phyloP scores from a whole-genome alignment of 2,888 invertebrate genomes.

The Penaeus monodon region DNA sequence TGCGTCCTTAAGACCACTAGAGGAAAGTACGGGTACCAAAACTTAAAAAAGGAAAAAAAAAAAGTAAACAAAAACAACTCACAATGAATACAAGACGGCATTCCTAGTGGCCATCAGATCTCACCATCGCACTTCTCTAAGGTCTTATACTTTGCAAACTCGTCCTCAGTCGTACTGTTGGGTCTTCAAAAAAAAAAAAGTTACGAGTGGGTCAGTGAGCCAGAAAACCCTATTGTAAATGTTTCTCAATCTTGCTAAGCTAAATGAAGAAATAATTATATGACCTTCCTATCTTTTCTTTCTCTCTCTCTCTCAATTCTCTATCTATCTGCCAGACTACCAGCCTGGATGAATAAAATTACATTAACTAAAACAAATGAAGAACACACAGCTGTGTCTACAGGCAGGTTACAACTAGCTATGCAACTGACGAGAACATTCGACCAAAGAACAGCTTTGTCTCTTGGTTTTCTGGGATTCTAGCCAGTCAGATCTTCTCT shows the following conservation, averaged over 20 bases:
- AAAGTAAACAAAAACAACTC: not conserved
- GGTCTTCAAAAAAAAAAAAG: slow-evolving; percentile 16
- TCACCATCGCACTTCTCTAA: slow-evolving; percentile 4
- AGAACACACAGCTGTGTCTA: no score
- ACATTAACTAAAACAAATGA: no score
- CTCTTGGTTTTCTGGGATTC: no score
- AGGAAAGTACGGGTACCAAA: not conserved
- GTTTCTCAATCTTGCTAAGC: not conserved
- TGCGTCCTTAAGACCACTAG: not conserved
- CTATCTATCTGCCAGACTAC: no score
- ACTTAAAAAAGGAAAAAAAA: no score
- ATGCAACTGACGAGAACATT: no score
- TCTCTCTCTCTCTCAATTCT: no score
- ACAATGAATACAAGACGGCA: not conserved
- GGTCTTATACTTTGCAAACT: slow-evolving; percentile 19
- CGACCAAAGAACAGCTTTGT: no score
- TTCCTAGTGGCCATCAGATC: slow-evolving; percentile 8
- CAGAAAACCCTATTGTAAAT: slow-evolving; percentile 33
- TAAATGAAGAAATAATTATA: not conserved
- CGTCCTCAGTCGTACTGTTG: slow-evolving; percentile 50
- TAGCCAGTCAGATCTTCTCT: no score
- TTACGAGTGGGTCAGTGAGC: slow-evolving; percentile 32
- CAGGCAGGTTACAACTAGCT: no score
- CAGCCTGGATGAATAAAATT: no score
- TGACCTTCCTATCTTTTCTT: not conserved